Evolutionary conservation across 2,797 vertebrate genomes (phyloP).

Genomic region (Galagoides demidoff): DNA sequence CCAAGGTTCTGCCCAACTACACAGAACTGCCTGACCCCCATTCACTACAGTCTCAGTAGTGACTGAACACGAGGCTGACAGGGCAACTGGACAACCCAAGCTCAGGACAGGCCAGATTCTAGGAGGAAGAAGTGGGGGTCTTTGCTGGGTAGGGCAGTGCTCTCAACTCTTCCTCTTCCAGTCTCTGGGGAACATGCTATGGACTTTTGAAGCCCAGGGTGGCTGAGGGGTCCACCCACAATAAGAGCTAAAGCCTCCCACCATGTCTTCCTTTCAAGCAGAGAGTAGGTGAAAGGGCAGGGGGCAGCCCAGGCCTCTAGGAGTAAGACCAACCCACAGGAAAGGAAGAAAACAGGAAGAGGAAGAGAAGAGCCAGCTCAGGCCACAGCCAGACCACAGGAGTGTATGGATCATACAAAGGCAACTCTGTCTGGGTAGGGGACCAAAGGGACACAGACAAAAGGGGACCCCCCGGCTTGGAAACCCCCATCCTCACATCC

Average conservation of each 20-base stretch:
- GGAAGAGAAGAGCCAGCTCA: conserved; percentile 71
- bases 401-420: conserved; percentile 65
- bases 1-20: background rate
- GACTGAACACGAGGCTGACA: background rate
- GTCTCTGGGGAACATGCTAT: background rate
- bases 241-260: conserved; percentile 51
- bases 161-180: background rate
- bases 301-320: conserved; percentile 70
- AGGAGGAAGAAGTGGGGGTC: background rate
- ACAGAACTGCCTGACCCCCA: background rate
- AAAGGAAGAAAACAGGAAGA: conserved; percentile 85
- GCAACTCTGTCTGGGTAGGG: conserved; percentile 62
- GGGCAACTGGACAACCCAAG: background rate
- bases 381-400: conserved; percentile 79
- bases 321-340: conserved; percentile 69
- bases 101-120: background rate
- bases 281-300: conserved; percentile 79
- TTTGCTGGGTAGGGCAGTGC: background rate
- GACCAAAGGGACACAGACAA: conserved; percentile 63
- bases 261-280: background rate
- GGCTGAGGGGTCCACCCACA: background rate
- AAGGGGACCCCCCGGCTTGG: conserved; percentile 76
- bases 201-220: background rate
- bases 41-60: background rate
- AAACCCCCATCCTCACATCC: conserved; percentile 74